A percentile compares a stretch with the other conserved stretches of the same genome.
phyloP scores from a whole-genome alignment of 1,140 invertebrate genomes.

The Drosophila jambulina region DNA sequence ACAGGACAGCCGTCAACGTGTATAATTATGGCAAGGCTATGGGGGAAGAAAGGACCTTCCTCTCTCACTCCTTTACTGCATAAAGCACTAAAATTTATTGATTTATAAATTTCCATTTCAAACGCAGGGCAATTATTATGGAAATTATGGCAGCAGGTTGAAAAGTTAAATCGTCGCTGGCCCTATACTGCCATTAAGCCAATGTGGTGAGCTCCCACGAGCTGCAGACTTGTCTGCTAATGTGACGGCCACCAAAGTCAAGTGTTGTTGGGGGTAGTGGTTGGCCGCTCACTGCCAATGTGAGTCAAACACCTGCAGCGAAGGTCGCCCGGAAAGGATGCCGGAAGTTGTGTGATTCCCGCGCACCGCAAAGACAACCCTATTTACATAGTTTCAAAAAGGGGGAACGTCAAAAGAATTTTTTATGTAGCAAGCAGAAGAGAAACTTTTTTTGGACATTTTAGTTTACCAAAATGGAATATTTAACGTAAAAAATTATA shows the following conservation, averaged over 20 bases:
- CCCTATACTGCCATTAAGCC: constrained; percentile 27
- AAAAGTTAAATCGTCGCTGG: constrained; percentile 33
- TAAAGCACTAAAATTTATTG: constrained; percentile 56
- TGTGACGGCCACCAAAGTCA: constrained; percentile 2
- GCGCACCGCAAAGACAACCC: constrained; percentile 9
- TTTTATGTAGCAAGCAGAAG: background rate
- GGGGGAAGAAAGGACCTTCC: background rate
- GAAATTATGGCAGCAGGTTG: constrained; percentile 51
- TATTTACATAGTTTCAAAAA: constrained; percentile 9
- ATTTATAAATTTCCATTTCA: constrained; percentile 55
- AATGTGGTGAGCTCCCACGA: constrained; percentile 22
- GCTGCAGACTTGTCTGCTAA: constrained; percentile 45
- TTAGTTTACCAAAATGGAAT: background rate
- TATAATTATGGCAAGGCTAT: constrained; percentile 67
- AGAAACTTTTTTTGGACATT: background rate
- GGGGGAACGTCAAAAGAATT: too few relatives aligned
- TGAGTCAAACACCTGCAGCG: constrained; percentile 35
- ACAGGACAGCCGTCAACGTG: constrained; percentile 33
- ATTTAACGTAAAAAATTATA: background rate
- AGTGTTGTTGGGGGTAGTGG: constrained; percentile 17
- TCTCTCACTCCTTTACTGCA: constrained; percentile 6
- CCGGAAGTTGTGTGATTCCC: constrained; percentile 66
- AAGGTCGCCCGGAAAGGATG: constrained; percentile 42
- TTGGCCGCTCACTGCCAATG: constrained; percentile 4
- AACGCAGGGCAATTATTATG: constrained; percentile 52